Evolutionary conservation across 2,888 invertebrate species (phyloP), one percentile per base, ranked within the genome.

Genomic region (Clostera curtula): DNA sequence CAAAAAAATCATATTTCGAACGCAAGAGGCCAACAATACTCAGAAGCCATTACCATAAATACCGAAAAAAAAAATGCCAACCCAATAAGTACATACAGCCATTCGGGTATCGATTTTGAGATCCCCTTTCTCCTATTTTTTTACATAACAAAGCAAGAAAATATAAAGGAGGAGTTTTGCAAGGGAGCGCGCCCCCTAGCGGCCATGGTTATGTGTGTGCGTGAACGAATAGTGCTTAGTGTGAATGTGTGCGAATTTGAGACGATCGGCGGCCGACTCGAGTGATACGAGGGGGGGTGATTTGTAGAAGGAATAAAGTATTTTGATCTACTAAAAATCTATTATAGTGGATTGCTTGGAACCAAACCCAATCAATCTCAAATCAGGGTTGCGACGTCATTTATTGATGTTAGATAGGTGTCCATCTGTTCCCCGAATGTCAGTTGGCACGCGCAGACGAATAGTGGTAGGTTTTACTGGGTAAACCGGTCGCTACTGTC

Each of bases 131-230:
- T 70, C 66, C 57, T 67, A 79, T 74, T 80, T 77, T 49, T 80
- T 77, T 80, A 80, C 80, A 80, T 80, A 82, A 82, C 80, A 80
- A 83, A 79, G 79, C 49, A 71, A 70, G 69, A 80, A 82, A 80
- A 75, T 68, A 69, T 75, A 75, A 70, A 82, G 80, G 82, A 74
- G 82, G 80, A 79, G 79, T 72, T 76, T 51, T 57, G 70, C 65
- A 67, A 71, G 75, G 76, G 76, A 69, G 56, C 60, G 72, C 68
- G 59, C 67, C 74, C 75, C 71, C 66, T 54, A 49, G 41, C 40
- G 40, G 48, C 41, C 28, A 27, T 13, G 25, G 31, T 31, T 40
- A 64, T 54, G 18, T 4, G 35, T 10, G 33, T 26, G 28, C 14
- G 35, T 32, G 34, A 42, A 35, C 37, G 39, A 43, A 49, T 49